These are phyloP conservation scores for Falco punctatus DNA, from an alignment of 2,113 vertebrate genomes.

Conservation along the genomic window DNA sequence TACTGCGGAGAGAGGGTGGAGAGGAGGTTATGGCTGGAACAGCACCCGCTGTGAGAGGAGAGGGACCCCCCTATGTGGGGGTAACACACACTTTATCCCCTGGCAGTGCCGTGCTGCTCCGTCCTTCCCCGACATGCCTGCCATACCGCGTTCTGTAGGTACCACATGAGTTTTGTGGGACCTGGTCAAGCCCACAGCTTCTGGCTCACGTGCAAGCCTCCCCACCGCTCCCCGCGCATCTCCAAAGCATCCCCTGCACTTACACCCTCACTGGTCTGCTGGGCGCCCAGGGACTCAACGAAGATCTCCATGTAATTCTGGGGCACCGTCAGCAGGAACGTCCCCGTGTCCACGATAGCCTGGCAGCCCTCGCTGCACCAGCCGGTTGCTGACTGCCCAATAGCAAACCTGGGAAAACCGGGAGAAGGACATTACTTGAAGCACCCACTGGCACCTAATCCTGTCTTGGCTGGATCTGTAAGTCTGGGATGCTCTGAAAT, in stretches of 20 bases:
- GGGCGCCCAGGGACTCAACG: slow-evolving; percentile 47
- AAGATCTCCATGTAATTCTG: slow-evolving; percentile 32
- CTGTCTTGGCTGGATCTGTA: not conserved
- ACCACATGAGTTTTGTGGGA: accelerated
- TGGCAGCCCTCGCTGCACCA: slow-evolving; percentile 70
- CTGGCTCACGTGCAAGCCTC: not conserved
- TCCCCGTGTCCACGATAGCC: slow-evolving; percentile 73
- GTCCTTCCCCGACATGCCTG: not conserved
- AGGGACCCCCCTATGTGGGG: accelerated
- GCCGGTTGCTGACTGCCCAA: not conserved
- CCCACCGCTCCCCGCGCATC: accelerated
- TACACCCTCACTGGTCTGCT: slow-evolving; percentile 60
- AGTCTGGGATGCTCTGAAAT: not conserved
- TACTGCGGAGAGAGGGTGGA: slow-evolving; percentile 28
- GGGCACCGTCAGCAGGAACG: slow-evolving; percentile 57
- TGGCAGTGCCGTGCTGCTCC: not conserved
- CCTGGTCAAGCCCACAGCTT: not conserved
- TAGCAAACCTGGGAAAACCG: slow-evolving; percentile 53
- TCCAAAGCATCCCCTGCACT: not conserved
- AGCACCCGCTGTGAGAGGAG: not conserved
- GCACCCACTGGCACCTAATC: not conserved
- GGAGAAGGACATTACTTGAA: not conserved
- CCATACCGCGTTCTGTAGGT: not conserved
- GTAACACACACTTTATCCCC: not conserved
- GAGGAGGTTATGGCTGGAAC: not conserved